These are phyloP conservation scores for Apodemia hepburni DNA, from an alignment of 2,888 invertebrate genomes.

Conservation along the genomic window DNA sequence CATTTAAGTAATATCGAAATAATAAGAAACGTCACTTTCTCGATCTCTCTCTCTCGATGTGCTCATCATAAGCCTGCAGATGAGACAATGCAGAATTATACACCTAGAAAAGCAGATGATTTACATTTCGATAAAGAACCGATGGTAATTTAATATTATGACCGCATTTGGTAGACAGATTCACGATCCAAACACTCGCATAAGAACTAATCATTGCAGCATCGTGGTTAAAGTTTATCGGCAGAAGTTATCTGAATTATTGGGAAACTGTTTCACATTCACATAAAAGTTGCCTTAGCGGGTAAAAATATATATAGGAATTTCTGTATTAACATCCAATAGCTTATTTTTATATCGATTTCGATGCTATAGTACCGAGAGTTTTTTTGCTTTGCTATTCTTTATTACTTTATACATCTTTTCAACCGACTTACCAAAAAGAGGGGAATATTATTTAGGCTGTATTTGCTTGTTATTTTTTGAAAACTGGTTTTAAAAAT, in stretches of 20 bases:
- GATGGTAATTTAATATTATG: constrained; percentile 3
- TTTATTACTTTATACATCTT: no score
- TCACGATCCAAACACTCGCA: constrained; percentile 6
- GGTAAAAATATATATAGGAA: constrained; percentile 14
- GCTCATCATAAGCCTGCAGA: no score
- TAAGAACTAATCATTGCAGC: constrained; percentile 15
- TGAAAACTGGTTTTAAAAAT: no score
- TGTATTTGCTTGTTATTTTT: no score
- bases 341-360: not conserved
- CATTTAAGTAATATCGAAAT: no score
- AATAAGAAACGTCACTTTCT: no score
- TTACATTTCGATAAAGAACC: not conserved
- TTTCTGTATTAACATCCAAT: constrained; percentile 2
- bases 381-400: not conserved
- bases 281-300: constrained; percentile 3
- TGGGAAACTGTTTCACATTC: constrained; percentile 15
- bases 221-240: constrained; percentile 12
- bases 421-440: no score
- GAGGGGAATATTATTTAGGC: no score
- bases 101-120: no score
- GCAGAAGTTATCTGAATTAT: constrained; percentile 11
- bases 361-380: not conserved
- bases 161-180: constrained; percentile 8
- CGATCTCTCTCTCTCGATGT: no score
- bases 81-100: no score